Percentiles rank a stretch among this genome's conserved stretches.
phyloP scores from a whole-genome alignment of 2,888 invertebrate species.

The Syrphus vitripennis region DNA sequence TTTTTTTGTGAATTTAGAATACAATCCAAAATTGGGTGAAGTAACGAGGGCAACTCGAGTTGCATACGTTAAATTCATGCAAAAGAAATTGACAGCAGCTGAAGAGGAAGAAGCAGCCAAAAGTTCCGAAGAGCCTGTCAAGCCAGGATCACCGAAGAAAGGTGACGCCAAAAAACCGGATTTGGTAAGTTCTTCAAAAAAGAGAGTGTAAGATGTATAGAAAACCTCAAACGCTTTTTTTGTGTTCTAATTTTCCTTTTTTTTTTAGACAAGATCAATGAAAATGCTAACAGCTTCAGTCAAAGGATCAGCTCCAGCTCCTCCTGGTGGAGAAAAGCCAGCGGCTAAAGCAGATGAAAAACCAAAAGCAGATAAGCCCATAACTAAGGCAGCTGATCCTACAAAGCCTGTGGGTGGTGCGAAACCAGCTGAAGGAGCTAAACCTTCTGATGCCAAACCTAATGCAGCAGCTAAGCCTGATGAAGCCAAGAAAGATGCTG shows the following conservation, averaged over 20 bases:
- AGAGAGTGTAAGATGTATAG: too few species aligned
- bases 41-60: constrained; percentile 90
- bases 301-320: constrained; percentile 43
- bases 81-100: constrained; percentile 84
- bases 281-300: constrained; percentile 7
- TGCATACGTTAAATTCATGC: constrained; percentile 94
- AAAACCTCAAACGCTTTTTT: too few species aligned
- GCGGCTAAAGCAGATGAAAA: constrained; percentile 48
- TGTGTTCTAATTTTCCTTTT: too few species aligned
- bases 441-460: constrained; percentile 73
- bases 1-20: constrained; percentile 82
- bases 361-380: constrained; percentile 56
- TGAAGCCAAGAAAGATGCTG: constrained; percentile 72
- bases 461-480: constrained; percentile 76
- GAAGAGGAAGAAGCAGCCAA: constrained; percentile 79
- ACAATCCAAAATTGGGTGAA: constrained; percentile 89
- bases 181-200: constrained; percentile 33
- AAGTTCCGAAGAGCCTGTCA: too few species aligned
- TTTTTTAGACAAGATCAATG: constrained; percentile 39
- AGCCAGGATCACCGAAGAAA: constrained; percentile 29
- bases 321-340: constrained; percentile 36
- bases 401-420: constrained; percentile 35
- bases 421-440: constrained; percentile 33
- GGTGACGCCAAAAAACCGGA: too few species aligned
- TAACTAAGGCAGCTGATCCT: constrained; percentile 71